These are phyloP conservation scores for Plutella xylostella DNA, from an alignment of 2,888 invertebrate genomes.

Conservation along the genomic window DNA sequence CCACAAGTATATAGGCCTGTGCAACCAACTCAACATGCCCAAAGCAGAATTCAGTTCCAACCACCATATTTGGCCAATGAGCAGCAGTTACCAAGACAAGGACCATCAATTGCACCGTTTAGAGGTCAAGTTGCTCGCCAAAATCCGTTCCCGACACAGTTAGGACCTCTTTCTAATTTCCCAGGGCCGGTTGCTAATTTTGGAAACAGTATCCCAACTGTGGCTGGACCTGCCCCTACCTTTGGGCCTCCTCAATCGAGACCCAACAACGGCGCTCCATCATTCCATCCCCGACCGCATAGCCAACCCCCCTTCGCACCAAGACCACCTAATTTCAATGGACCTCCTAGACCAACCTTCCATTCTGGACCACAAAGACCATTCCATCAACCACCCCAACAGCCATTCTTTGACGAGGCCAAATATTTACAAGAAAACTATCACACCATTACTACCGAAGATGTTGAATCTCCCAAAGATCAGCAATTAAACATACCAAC, in stretches of 20 bases:
- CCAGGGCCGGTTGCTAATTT: slow-evolving; percentile 39
- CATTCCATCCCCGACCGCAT: slow-evolving; percentile 41
- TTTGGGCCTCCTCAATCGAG: slow-evolving; percentile 44
- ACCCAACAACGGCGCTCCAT: slow-evolving; percentile 36
- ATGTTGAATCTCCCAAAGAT: slow-evolving; percentile 55
- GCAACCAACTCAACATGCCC: slow-evolving; percentile 25
- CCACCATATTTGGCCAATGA: slow-evolving; percentile 49
- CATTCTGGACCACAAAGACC: slow-evolving; percentile 68
- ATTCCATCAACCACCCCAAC: slow-evolving; percentile 51
- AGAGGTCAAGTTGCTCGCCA: slow-evolving; percentile 38
- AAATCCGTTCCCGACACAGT: slow-evolving; percentile 40
- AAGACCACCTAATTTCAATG: slow-evolving; percentile 48
- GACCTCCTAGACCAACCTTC: slow-evolving; percentile 47
- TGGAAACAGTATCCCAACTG: slow-evolving; percentile 34
- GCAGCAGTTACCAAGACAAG: slow-evolving; percentile 56
- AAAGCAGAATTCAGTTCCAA: slow-evolving; percentile 59
- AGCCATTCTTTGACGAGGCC: slow-evolving; percentile 57
- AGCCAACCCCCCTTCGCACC: slow-evolving; percentile 36
- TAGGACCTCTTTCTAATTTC: slow-evolving; percentile 36
- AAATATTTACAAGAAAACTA: slow-evolving; percentile 67
- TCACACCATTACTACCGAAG: slow-evolving; percentile 62
- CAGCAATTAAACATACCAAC: slow-evolving; percentile 41
- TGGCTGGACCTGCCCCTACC: slow-evolving; percentile 39
- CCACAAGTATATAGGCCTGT: slow-evolving; percentile 36
- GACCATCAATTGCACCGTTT: slow-evolving; percentile 48